Percentiles rank a stretch among this genome's conserved stretches.
phyloP scores from a whole-genome alignment of 2,888 invertebrate genomes.

The Drosophila prostipennis region DNA sequence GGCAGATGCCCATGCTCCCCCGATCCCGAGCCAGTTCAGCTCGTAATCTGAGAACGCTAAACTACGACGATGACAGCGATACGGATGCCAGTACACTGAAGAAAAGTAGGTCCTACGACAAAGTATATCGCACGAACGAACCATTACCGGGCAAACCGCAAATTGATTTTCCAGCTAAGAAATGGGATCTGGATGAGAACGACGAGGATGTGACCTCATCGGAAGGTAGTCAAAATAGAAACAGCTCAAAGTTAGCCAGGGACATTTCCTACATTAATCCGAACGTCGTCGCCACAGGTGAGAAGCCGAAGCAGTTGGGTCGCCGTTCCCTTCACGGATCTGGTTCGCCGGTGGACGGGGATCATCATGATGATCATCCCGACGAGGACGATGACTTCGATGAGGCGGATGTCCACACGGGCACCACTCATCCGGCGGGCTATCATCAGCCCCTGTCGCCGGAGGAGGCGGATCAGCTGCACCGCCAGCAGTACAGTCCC shows the following conservation, averaged over 20 bases:
- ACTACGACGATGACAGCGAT: conserved; percentile 85
- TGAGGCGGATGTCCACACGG: conserved; percentile 65
- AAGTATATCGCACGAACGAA: conserved; percentile 93
- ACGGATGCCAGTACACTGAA: conserved; percentile 86
- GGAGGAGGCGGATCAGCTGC: conserved; percentile 70
- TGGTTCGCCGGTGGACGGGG: conserved; percentile 47
- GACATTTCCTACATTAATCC: conserved; percentile 86
- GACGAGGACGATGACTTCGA: conserved; percentile 66
- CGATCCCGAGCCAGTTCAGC: conserved; percentile 87
- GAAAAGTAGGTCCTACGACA: conserved; percentile 91
- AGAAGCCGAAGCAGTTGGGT: conserved; percentile 86
- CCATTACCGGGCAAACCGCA: conserved; percentile 90
- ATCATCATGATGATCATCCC: conserved; percentile 40
- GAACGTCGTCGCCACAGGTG: conserved; percentile 82
- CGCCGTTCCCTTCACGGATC: conserved; percentile 85
- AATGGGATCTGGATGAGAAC: conserved; percentile 89
- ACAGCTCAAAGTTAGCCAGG: conserved; percentile 86
- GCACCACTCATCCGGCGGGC: conserved; percentile 69
- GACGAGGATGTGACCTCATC: conserved; percentile 88
- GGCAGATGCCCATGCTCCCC: conserved; percentile 86
- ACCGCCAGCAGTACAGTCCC: conserved; percentile 82
- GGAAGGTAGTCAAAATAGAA: conserved; percentile 87
- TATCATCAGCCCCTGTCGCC: conserved; percentile 80
- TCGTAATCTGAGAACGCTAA: conserved; percentile 85
- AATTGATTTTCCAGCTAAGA: conserved; percentile 92